These are phyloP conservation scores for Xestia sexstrigata DNA, from an alignment of 2,888 invertebrate species.

Conservation along the genomic window DNA sequence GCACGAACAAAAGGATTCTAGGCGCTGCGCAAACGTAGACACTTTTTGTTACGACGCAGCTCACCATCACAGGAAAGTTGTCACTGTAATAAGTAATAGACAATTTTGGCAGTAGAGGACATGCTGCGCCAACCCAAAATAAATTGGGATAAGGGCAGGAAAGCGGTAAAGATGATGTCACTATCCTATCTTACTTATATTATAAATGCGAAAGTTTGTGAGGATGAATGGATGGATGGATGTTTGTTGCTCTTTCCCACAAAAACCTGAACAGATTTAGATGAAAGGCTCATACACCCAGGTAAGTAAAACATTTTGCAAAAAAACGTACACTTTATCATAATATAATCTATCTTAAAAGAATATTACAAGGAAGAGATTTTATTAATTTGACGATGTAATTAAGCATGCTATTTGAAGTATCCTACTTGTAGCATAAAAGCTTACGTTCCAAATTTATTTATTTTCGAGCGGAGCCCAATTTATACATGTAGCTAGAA, in stretches of 20 bases:
- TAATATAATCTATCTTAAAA: too few relatives aligned
- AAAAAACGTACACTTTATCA: too few relatives aligned
- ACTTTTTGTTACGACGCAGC: too few relatives aligned
- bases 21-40: background rate
- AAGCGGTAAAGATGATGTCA: background rate
- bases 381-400: too few relatives aligned
- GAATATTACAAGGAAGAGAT: too few relatives aligned
- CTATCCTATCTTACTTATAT: background rate
- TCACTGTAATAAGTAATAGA: background rate
- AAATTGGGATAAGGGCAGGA: background rate
- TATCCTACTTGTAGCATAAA: too few relatives aligned
- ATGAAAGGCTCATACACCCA: too few relatives aligned
- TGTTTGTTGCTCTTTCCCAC: background rate
- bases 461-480: too few relatives aligned
- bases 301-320: too few relatives aligned
- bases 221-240: background rate
- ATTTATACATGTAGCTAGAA: too few relatives aligned
- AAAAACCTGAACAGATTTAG: background rate
- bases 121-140: background rate
- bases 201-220: background rate
- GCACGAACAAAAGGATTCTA: slow-evolving; percentile 62
- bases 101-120: background rate
- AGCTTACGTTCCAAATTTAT: too few relatives aligned
- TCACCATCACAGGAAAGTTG: background rate
- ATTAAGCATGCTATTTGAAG: too few relatives aligned